Evolutionary conservation across 2,797 vertebrate genomes (phyloP), one percentile per base, ranked within the genome.

Genomic region (Gymnopithys bicolor): DNA sequence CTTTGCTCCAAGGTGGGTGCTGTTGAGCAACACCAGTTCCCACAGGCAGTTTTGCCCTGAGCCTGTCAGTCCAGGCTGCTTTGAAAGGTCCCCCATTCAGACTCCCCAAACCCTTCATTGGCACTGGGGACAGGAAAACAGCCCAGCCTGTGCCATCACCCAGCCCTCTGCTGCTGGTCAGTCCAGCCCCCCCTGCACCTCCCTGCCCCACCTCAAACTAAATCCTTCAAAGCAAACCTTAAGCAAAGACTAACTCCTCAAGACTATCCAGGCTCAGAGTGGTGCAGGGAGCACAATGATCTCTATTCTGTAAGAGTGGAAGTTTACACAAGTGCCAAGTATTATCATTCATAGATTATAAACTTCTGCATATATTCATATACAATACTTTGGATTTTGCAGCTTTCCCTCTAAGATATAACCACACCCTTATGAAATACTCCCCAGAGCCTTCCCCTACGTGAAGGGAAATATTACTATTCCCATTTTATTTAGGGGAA

Each of bases 291-390:
- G 68, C 59, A 90, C n/a, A 28, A 56, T 1, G 3, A 88, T 32
- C 32, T 85, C 74, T 71, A 5, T 73, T 78, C 87, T 94, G 59
- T n/a, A 92, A 80, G 51, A 87, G 55, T 69, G 76, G 76, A 92
- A 94, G 90, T 82, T 85, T 53, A 91, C 58, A 80, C 13, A 51
- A 64, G 30, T 27, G 79, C 91, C 94, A 94, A 95, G 84, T 64
- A 79, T 84, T 93, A 86, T 87, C 63, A 92, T 59, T 79, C 56
- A 81, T 53, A 60, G 56, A 89, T 89, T 68, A 91, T 74, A 82
- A 92, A 88, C 60, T 56, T 68, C 78, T 6, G 45, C 51, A 58
- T 58, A 64, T 67, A 89, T 87, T 74, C 60, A 58, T 53, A 91
- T 80, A 81, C 64, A 81, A 37, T 69, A 66, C 43, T 82, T 56